A percentile compares a stretch with the other conserved stretches of the same genome.
Evolutionary conservation across 2,797 vertebrate genomes (phyloP).

Genomic region (Rhincodon typus): DNA sequence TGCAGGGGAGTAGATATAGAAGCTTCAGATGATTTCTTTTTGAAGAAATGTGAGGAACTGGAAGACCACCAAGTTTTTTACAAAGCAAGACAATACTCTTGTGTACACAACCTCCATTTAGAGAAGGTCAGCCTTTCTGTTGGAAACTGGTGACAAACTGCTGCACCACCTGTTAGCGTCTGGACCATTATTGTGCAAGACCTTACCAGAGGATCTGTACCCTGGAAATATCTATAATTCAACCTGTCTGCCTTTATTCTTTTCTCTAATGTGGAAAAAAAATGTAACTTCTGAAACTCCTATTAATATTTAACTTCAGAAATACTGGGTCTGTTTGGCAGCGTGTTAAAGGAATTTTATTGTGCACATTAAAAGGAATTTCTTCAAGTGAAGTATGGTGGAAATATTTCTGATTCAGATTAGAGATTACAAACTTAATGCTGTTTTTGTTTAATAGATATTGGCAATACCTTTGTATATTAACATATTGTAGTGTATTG

Average conservation of each 20-base stretch:
- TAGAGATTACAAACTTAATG: neutral
- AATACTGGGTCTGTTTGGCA: conserved; percentile 2
- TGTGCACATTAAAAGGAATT: neutral
- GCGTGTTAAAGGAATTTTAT: neutral
- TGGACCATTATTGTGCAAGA: conserved; percentile 46
- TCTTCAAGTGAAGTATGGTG: neutral
- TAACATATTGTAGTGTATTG: neutral
- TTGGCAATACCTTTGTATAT: neutral
- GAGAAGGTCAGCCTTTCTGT: conserved; percentile 45
- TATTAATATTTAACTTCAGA: conserved; percentile 14
- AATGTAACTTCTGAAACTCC: conserved; percentile 23
- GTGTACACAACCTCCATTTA: conserved; percentile 41
- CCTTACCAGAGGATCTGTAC: conserved; percentile 47
- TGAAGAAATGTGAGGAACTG: conserved; percentile 35
- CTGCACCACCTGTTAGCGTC: conserved; percentile 46
- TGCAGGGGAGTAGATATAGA: neutral
- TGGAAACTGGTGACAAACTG: conserved; percentile 46
- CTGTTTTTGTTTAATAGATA: neutral
- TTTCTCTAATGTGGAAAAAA: neutral
- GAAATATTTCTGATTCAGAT: neutral
- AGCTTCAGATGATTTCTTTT: neutral
- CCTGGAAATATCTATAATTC: conserved; percentile 47
- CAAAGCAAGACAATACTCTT: conserved; percentile 43
- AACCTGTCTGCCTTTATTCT: conserved; percentile 23
- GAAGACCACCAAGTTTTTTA: conserved; percentile 45